phyloP scores from a whole-genome alignment of 2,113 vertebrate genomes.

The Lagopus leucura region DNA sequence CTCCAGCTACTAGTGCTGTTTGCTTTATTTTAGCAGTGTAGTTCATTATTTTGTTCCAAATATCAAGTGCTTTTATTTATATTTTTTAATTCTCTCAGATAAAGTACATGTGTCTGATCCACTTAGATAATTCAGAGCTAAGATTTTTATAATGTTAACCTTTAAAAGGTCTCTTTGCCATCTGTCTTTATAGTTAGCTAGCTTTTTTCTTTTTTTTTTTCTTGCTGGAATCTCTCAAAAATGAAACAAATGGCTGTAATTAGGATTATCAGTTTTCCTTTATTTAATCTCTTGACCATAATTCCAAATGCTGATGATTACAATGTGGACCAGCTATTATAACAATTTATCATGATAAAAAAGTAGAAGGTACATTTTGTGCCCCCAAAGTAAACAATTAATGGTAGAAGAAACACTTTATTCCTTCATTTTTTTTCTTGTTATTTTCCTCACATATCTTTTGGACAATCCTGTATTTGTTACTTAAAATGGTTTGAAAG shows the following conservation, averaged over 20 bases:
- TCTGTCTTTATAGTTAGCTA: constrained; percentile 69
- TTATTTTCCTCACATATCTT: neutral
- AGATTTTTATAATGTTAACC: constrained; percentile 13
- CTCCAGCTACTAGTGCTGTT: neutral
- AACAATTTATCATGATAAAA: neutral
- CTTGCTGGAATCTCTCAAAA: constrained; percentile 22
- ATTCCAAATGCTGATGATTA: neutral
- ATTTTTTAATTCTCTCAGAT: constrained; percentile 33
- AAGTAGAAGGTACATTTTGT: neutral
- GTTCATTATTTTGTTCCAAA: constrained; percentile 47
- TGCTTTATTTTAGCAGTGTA: constrained; percentile 17
- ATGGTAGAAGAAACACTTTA: neutral
- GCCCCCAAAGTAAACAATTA: neutral
- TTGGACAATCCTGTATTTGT: neutral
- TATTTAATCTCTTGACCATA: constrained; percentile 5
- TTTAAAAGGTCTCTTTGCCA: constrained; percentile 54
- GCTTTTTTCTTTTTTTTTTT: neutral
- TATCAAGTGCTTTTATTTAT: constrained; percentile 27
- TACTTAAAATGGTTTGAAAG: neutral
- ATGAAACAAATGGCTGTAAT: constrained; percentile 36
- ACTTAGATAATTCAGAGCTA: constrained; percentile 44
- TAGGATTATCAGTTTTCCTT: neutral
- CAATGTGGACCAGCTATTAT: neutral
- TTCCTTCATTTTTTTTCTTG: neutral
- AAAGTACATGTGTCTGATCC: constrained; percentile 38